These are phyloP conservation scores for Helicoverpa armigera DNA, from an alignment of 1,140 invertebrate genomes.

Conservation along the genomic window DNA sequence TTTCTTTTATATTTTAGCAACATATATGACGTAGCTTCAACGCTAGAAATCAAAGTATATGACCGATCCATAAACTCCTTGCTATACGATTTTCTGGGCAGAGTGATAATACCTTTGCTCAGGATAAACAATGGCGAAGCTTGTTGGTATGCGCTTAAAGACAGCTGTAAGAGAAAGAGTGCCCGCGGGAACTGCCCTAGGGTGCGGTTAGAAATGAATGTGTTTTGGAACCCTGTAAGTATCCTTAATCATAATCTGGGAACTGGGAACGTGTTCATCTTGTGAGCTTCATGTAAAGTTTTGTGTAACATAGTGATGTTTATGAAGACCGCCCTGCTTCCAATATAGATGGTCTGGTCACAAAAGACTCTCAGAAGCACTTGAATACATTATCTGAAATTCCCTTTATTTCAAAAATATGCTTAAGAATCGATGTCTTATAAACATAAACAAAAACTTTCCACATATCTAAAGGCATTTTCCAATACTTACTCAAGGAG, in stretches of 20 bases:
- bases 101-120: conserved; percentile 75
- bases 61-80: conserved; percentile 69
- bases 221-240: conserved; percentile 81
- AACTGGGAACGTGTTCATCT: too few relatives aligned
- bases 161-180: conserved; percentile 64
- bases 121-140: conserved; percentile 67
- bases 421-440: background rate
- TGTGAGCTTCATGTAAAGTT: too few relatives aligned
- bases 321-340: background rate
- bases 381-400: too few relatives aligned
- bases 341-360: too few relatives aligned
- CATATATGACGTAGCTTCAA: conserved; percentile 98
- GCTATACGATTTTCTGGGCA: conserved; percentile 92
- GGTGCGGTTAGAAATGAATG: conserved; percentile 83
- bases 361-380: too few relatives aligned
- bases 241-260: conserved; percentile 42
- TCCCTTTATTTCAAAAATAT: background rate
- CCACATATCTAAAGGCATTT: too few relatives aligned
- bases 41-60: conserved; percentile 95
- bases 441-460: too few relatives aligned
- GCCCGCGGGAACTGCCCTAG: conserved; percentile 77
- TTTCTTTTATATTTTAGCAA: conserved; percentile 88
- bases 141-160: conserved; percentile 77
- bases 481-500: too few relatives aligned
- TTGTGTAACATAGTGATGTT: too few relatives aligned